phyloP scores from a whole-genome alignment of 2,888 invertebrate species.

The Syritta pipiens region DNA sequence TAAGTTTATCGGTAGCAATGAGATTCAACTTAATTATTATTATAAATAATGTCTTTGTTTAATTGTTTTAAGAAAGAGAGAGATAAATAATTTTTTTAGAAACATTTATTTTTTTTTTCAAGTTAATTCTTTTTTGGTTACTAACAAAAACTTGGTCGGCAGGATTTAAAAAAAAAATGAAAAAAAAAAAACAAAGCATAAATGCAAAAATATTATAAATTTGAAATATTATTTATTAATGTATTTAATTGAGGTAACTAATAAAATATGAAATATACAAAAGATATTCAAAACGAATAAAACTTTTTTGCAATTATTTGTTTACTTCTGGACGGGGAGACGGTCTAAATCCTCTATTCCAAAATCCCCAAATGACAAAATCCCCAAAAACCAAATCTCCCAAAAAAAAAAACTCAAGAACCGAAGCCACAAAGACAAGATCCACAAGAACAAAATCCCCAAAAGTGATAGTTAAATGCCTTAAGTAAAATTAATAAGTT shows the following conservation, averaged over 20 bases:
- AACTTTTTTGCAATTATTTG: background rate
- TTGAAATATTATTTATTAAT: slow-evolving; percentile 52
- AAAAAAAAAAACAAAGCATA: slow-evolving; percentile 3
- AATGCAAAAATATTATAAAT: slow-evolving; percentile 46
- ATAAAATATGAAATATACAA: slow-evolving; percentile 46
- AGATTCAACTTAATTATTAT: slow-evolving; percentile 25
- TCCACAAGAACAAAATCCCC: no score
- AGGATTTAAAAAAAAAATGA: slow-evolving; percentile 8
- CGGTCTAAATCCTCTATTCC: no score
- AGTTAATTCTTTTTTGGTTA: slow-evolving; percentile 2
- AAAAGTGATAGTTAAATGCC: no score
- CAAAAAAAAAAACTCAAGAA: no score
- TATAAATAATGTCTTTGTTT: background rate
- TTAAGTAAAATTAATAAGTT: no score
- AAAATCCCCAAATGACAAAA: no score
- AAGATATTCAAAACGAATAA: slow-evolving; percentile 28
- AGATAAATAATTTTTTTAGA: slow-evolving; percentile 8
- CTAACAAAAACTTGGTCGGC: slow-evolving; percentile 42
- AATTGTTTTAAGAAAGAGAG: slow-evolving; percentile 37
- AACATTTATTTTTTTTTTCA: background rate
- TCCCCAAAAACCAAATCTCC: no score
- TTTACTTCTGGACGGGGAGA: background rate
- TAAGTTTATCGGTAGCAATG: slow-evolving; percentile 5
- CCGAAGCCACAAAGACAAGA: no score
- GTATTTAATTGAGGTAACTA: slow-evolving; percentile 51